Evolutionary conservation across 2,888 invertebrate genomes (phyloP).

Genomic region (Lepidocyrtoides sp.): DNA sequence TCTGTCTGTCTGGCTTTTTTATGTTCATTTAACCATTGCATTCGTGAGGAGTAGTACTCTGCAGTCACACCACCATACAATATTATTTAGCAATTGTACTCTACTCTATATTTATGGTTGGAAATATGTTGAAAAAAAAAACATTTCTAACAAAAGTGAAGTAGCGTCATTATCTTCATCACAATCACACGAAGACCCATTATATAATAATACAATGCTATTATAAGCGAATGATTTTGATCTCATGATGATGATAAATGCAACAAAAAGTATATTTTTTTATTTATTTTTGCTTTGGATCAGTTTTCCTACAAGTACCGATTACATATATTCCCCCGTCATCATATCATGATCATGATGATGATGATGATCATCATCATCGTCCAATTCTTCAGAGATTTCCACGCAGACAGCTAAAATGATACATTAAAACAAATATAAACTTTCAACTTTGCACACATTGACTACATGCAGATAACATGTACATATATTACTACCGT

Average conservation of each 20-base stretch:
- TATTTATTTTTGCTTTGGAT: neutral
- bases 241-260: slow-evolving; percentile 35
- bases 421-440: neutral
- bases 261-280: neutral
- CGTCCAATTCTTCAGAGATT: slow-evolving; percentile 12
- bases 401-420: neutral
- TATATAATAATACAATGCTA: slow-evolving; percentile 49
- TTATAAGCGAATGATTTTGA: slow-evolving; percentile 41
- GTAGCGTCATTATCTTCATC: slow-evolving; percentile 61
- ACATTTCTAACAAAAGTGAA: neutral
- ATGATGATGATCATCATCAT: no score
- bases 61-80: slow-evolving; percentile 28
- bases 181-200: slow-evolving; percentile 66
- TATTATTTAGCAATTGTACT: neutral
- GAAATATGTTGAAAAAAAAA: neutral
- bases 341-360: no score
- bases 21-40: slow-evolving; percentile 27
- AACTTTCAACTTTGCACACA: neutral
- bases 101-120: slow-evolving; percentile 14
- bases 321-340: neutral
- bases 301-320: neutral
- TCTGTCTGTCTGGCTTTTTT: slow-evolving; percentile 37
- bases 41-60: slow-evolving; percentile 15
- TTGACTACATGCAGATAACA: neutral
- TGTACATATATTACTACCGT: neutral